A percentile compares a stretch with the other conserved stretches of the same genome.
These are phyloP conservation scores for Heliconius eleuchia DNA, from an alignment of 1,140 invertebrate species.

Conservation along the genomic window DNA sequence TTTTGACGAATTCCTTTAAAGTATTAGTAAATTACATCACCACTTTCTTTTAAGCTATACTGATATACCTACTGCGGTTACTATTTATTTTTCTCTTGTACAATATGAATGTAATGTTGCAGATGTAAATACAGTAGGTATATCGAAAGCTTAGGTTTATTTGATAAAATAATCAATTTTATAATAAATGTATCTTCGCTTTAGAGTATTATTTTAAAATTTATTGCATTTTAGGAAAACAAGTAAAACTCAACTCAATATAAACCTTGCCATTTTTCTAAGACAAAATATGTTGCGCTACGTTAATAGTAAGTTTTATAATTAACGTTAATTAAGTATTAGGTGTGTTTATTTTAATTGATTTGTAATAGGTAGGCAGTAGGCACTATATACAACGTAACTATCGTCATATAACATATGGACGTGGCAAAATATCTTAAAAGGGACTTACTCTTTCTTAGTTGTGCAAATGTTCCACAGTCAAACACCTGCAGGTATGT, in stretches of 20 bases:
- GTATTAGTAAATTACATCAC: no score
- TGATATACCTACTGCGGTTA: neutral
- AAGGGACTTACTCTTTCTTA: neutral
- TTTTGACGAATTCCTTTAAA: conserved; percentile 24
- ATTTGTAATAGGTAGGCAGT: neutral
- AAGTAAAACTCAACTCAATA: no score
- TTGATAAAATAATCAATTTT: no score
- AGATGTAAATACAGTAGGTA: no score
- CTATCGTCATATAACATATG: neutral
- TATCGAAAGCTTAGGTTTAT: no score
- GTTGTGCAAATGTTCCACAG: neutral
- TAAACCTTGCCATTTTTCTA: no score
- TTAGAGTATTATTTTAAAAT: no score
- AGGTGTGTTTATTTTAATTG: neutral
- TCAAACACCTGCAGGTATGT: conserved; percentile 45
- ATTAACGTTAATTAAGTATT: neutral
- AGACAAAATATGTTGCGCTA: no score
- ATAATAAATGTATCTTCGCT: no score
- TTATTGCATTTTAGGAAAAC: no score
- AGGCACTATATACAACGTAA: neutral
- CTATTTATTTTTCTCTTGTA: neutral
- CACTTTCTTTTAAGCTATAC: no score
- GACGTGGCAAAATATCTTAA: neutral
- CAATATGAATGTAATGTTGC: neutral
- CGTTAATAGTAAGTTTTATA: no score